These are phyloP conservation scores for Lepidocyrtinus sp. DNA, from an alignment of 2,888 invertebrate species.

Conservation along the genomic window DNA sequence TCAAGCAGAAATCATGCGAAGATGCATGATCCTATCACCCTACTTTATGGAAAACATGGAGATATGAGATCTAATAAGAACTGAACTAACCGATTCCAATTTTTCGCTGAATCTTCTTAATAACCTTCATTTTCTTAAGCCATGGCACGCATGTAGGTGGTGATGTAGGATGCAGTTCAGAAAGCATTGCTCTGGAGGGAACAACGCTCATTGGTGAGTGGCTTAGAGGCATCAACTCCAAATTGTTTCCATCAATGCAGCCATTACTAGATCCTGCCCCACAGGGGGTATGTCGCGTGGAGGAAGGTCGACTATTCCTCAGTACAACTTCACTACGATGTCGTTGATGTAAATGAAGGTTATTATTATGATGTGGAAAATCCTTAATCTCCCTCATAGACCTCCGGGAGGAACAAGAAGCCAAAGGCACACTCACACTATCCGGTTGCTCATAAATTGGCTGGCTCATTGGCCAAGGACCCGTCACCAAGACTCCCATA, in stretches of 20 bases:
- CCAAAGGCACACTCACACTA: constrained; percentile 39
- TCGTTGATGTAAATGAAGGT: constrained; percentile 16
- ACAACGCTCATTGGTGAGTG: constrained; percentile 11
- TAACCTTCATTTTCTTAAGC: constrained; percentile 85
- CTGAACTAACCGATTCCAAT: constrained; percentile 85
- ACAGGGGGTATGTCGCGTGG: not conserved
- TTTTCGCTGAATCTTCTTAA: constrained; percentile 90
- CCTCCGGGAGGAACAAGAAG: constrained; percentile 40
- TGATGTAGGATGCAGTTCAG: constrained; percentile 44
- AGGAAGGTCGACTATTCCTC: constrained; percentile 45
- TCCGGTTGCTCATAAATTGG: constrained; percentile 46
- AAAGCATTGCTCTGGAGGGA: constrained; percentile 48
- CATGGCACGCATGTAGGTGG: constrained; percentile 68
- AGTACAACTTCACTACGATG: constrained; percentile 20
- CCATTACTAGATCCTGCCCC: constrained; percentile 12
- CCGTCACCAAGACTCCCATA: constrained; percentile 63
- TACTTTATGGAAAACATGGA: too few relatives aligned
- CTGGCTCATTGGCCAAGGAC: constrained; percentile 65
- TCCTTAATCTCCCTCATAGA: constrained; percentile 46
- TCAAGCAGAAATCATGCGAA: constrained; percentile 1
- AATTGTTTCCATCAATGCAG: constrained; percentile 18
- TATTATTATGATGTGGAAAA: constrained; percentile 35
- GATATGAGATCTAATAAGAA: too few relatives aligned
- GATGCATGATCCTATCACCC: not conserved
- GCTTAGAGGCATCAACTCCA: constrained; percentile 57